Evolutionary conservation across 2,113 vertebrate genomes (phyloP).

Genomic region (Cyanoliseus patagonus): DNA sequence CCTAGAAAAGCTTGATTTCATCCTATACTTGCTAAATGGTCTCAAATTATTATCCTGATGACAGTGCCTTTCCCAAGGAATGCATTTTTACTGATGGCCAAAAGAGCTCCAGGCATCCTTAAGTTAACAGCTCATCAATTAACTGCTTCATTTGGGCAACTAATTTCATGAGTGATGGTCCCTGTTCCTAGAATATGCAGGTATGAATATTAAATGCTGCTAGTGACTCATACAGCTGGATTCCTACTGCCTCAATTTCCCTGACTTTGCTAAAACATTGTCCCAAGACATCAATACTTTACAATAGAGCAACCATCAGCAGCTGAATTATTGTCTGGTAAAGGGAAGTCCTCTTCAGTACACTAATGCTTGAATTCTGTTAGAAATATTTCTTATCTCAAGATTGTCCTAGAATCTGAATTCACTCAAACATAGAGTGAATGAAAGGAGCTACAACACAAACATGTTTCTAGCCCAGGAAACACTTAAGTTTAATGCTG

Average conservation of each 20-base stretch:
- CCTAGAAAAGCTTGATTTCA: neutral
- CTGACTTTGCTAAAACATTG: conserved; percentile 14
- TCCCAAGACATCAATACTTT: conserved; percentile 7
- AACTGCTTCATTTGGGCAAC: conserved; percentile 40
- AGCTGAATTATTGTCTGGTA: neutral
- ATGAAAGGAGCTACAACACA: neutral
- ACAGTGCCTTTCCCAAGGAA: neutral
- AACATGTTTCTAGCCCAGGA: neutral
- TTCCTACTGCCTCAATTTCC: neutral
- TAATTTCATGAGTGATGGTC: conserved; percentile 58
- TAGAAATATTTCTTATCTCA: neutral
- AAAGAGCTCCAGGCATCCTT: conserved; percentile 29
- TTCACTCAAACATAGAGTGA: neutral
- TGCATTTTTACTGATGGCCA: neutral
- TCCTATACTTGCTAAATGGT: neutral
- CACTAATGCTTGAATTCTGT: neutral
- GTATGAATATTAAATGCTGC: conserved; percentile 50
- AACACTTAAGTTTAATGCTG: neutral
- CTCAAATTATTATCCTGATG: neutral
- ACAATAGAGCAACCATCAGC: neutral
- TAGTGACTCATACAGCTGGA: conserved; percentile 34
- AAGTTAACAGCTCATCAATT: conserved; percentile 47
- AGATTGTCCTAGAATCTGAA: neutral
- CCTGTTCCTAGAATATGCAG: conserved; percentile 38
- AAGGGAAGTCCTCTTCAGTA: neutral